Conservation (phyloP, 2,113 vertebrate genomes). For the Psammodynastes pulverulentus region DNA sequence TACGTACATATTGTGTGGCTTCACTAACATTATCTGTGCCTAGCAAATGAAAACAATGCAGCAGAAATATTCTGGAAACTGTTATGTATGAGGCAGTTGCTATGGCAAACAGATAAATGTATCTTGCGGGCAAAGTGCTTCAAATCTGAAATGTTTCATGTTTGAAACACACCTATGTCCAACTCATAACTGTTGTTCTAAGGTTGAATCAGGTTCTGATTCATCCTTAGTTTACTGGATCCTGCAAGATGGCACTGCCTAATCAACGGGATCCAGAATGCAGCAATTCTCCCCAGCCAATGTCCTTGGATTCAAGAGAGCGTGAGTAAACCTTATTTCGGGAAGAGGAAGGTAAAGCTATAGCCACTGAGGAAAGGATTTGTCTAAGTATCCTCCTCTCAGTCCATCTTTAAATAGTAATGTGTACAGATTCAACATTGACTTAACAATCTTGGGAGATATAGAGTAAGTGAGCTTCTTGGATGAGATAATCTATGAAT, state of each 20-base stretch:
- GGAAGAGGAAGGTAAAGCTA: not conserved
- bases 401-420: not conserved
- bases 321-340: not conserved
- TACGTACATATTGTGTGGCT: conserved; percentile 41
- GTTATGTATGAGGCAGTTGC: conserved; percentile 55
- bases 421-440: not conserved
- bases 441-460: not conserved
- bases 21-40: conserved; percentile 34
- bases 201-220: not conserved
- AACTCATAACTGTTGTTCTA: conserved; percentile 8
- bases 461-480: not conserved
- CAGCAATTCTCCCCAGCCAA: not conserved
- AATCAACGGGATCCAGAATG: not conserved
- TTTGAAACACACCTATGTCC: not conserved
- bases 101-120: conserved; percentile 54
- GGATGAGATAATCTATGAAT: not conserved
- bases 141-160: not conserved
- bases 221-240: not conserved
- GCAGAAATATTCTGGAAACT: conserved; percentile 29
- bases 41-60: conserved; percentile 34
- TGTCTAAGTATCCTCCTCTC: not conserved
- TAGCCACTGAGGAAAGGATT: not conserved
- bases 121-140: not conserved
- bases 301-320: not conserved
- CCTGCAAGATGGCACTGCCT: not conserved